phyloP scores from a whole-genome alignment of 2,113 vertebrate genomes.

The Pithys albifrons region DNA sequence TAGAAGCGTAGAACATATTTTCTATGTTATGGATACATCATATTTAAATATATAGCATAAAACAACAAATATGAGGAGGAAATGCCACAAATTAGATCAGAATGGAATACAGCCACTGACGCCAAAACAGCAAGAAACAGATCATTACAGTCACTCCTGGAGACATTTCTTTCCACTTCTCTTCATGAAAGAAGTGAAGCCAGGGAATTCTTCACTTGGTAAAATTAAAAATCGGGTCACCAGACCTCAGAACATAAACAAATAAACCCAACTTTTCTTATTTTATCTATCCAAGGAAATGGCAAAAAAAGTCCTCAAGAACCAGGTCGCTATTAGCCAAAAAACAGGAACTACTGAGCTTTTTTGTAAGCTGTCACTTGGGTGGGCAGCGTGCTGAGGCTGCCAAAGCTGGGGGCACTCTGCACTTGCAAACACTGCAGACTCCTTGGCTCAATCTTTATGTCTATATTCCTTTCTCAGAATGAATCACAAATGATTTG shows the following conservation, averaged over 20 bases:
- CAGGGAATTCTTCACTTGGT: not conserved
- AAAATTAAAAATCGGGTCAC: not conserved
- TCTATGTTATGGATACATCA: not conserved
- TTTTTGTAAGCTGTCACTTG: not conserved
- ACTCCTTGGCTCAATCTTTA: not conserved
- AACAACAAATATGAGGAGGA: conserved; percentile 49
- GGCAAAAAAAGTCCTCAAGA: not conserved
- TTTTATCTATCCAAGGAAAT: not conserved
- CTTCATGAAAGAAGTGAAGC: not conserved
- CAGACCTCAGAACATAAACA: not conserved
- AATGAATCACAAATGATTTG: rapidly evolving
- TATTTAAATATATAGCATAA: conserved; percentile 50
- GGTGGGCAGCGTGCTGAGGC: not conserved
- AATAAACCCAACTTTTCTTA: not conserved
- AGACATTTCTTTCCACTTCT: not conserved
- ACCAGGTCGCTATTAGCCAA: not conserved
- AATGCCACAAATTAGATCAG: conserved; percentile 52
- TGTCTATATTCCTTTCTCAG: not conserved
- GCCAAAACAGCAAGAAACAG: conserved; percentile 24
- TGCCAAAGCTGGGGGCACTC: not conserved
- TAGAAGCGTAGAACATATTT: conserved; percentile 22
- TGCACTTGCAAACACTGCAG: not conserved
- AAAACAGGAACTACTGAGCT: not conserved
- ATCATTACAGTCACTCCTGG: not conserved
- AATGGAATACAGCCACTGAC: not conserved